Percentiles rank a stretch among this genome's conserved stretches.
Evolutionary conservation across 2,888 invertebrate genomes (phyloP).

Genomic region (Drosophila trichaetosa): DNA sequence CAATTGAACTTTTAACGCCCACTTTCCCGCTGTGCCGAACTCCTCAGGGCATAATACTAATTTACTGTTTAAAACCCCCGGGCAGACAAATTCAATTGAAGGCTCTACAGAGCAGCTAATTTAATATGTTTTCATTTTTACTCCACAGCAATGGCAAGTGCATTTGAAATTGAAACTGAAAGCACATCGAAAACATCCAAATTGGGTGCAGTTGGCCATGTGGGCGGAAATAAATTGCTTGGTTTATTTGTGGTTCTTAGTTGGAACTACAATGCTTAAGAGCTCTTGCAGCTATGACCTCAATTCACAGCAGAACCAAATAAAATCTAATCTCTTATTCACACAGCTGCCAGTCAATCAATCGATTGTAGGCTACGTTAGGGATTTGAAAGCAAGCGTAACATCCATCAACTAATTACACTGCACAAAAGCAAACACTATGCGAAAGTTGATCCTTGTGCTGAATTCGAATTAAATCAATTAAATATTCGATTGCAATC

Average conservation of each 20-base stretch:
- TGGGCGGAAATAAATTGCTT: conserved; percentile 60
- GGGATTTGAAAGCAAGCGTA: background rate
- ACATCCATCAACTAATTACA: background rate
- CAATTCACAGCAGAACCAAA: conserved; percentile 33
- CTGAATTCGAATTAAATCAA: background rate
- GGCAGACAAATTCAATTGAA: conserved; percentile 5
- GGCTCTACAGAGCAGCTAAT: conserved; percentile 7
- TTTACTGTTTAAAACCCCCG: background rate
- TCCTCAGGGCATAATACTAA: background rate
- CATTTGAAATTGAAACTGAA: conserved; percentile 35
- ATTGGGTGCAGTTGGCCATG: conserved; percentile 42
- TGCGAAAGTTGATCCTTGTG: background rate
- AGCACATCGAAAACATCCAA: conserved; percentile 18
- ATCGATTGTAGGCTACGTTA: conserved; percentile 3
- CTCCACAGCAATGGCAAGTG: conserved; percentile 48
- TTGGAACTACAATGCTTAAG: conserved; percentile 21
- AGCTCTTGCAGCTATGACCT: conserved; percentile 32
- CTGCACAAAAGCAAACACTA: background rate
- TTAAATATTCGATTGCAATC: background rate
- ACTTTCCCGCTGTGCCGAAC: conserved; percentile 16
- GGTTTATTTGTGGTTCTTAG: conserved; percentile 10
- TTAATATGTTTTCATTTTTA: conserved; percentile 11
- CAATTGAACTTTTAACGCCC: conserved; percentile 46
- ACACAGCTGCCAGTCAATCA: conserved; percentile 8
- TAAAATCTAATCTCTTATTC: conserved; percentile 12